Percentiles rank a stretch among this genome's conserved stretches.
These are phyloP conservation scores for Macrotus californicus DNA, from an alignment of 2,113 vertebrate species.

Conservation along the genomic window DNA sequence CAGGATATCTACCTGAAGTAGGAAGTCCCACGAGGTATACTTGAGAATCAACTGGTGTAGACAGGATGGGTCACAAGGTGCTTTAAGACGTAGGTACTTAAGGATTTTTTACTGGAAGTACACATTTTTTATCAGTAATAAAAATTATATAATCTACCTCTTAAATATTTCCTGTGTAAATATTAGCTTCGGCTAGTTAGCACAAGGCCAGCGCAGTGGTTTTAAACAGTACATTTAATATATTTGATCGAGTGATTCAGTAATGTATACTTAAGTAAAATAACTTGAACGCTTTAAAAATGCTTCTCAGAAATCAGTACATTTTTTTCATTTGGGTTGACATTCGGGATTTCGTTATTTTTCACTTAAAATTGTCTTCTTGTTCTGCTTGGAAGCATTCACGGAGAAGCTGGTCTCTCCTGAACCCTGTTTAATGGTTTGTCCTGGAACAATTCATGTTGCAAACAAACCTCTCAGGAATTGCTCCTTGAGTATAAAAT, in stretches of 20 bases:
- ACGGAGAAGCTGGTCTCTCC: not conserved
- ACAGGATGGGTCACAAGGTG: not conserved
- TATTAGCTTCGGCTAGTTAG: not conserved
- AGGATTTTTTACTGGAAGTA: slow-evolving; percentile 18
- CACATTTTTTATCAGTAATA: not conserved
- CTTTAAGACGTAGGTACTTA: not conserved
- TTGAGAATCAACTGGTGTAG: not conserved
- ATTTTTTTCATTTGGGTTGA: slow-evolving; percentile 10
- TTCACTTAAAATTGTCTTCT: not conserved
- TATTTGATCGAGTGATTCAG: not conserved
- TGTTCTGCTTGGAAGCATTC: not conserved
- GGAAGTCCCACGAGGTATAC: not conserved
- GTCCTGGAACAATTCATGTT: not conserved
- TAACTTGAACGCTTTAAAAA: not conserved
- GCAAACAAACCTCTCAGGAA: not conserved
- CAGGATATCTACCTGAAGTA: not conserved
- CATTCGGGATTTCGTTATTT: not conserved
- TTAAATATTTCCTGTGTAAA: not conserved
- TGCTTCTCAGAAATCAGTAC: slow-evolving; percentile 13
- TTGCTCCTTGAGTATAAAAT: not conserved
- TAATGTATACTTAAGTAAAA: not conserved
- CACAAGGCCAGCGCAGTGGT: not conserved
- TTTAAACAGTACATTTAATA: not conserved
- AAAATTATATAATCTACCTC: not conserved
- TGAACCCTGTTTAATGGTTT: not conserved